Conservation (phyloP, 2,113 vertebrate species). For the Steatornis caripensis region DNA sequence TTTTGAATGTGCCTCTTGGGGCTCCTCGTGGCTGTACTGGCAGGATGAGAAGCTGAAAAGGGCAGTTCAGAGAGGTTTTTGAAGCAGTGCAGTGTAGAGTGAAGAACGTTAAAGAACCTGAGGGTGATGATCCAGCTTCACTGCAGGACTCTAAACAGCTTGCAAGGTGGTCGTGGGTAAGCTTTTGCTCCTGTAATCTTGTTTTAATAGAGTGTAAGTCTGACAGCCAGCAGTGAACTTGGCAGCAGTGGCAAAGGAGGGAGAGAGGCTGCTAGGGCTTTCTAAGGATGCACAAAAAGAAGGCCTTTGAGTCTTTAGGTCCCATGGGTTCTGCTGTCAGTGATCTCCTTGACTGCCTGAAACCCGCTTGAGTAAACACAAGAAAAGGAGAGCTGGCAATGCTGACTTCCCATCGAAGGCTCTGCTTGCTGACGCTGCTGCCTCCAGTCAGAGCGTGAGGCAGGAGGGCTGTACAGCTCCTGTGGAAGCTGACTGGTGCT, state of each 20-base stretch:
- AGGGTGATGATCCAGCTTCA: not conserved
- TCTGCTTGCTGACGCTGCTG: not conserved
- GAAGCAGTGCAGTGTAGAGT: not conserved
- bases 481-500: not conserved
- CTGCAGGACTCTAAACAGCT: not conserved
- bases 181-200: conserved; percentile 1
- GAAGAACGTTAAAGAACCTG: not conserved
- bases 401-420: not conserved
- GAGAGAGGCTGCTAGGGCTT: not conserved
- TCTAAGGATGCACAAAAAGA: not conserved
- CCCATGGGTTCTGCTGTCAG: not conserved
- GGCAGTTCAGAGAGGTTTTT: not conserved
- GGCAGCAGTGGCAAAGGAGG: not conserved
- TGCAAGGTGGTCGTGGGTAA: not conserved
- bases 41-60: not conserved
- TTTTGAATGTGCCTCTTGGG: not conserved
- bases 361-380: not conserved
- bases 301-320: not conserved
- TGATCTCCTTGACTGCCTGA: not conserved
- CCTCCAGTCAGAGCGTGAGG: rapidly evolving
- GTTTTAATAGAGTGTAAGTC: not conserved
- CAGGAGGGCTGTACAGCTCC: rapidly evolving
- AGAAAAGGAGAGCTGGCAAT: not conserved
- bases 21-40: not conserved
- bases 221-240: not conserved